Conservation (phyloP, 2,888 invertebrate species). For the Tupiocoris notatus region DNA sequence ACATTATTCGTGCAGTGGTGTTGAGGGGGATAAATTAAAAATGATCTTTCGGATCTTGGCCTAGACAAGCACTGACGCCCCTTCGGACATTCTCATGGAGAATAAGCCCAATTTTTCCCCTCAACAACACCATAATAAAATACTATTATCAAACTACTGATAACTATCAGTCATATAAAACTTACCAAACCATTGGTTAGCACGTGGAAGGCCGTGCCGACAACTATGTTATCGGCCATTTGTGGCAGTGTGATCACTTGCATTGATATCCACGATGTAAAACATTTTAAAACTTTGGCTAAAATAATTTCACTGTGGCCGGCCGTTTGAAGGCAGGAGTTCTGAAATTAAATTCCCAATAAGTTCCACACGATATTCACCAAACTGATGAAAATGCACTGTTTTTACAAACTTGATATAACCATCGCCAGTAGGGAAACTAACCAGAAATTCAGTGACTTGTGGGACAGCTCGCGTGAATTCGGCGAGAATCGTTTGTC, state of each 20-base stretch:
- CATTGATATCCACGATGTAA: slow-evolving; percentile 88
- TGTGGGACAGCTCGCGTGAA: slow-evolving; percentile 71
- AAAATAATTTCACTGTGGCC: slow-evolving; percentile 67
- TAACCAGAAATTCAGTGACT: slow-evolving; percentile 74
- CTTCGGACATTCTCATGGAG: too few relatives aligned
- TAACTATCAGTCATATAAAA: too few relatives aligned
- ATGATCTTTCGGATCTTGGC: too few relatives aligned
- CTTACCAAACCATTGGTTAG: slow-evolving; percentile 56
- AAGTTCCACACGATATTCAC: background rate
- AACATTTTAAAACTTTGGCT: slow-evolving; percentile 75
- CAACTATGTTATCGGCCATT: slow-evolving; percentile 70
- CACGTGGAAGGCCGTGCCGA: slow-evolving; percentile 65
- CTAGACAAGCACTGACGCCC: too few relatives aligned
- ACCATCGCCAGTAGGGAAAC: too few relatives aligned
- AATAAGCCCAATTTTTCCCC: too few relatives aligned
- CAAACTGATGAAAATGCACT: background rate
- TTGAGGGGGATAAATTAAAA: too few relatives aligned
- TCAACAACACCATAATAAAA: background rate
- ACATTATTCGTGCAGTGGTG: too few relatives aligned
- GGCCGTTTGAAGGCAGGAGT: slow-evolving; percentile 68
- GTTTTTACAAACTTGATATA: background rate
- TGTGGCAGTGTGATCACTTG: slow-evolving; percentile 75
- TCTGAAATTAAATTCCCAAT: too few relatives aligned
- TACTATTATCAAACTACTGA: background rate
- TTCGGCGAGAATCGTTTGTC: slow-evolving; percentile 79